Base-by-base conservation (phyloP, 2,113 vertebrate species). In the Pica pica region DNA sequence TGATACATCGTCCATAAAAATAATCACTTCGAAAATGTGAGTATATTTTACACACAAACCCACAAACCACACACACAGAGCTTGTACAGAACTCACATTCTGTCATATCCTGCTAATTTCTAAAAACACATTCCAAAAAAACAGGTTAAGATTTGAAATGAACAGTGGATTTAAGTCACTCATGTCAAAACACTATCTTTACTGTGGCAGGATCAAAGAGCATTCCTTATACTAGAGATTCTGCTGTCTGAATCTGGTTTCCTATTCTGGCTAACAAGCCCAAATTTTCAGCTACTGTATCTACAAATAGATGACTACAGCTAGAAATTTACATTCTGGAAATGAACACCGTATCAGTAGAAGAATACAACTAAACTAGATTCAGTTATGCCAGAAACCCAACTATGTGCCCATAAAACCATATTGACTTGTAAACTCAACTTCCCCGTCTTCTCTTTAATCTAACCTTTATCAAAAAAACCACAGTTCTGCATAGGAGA, bases 271-370 rank as follows among this genome's bases (percentile, higher is more conserved):
- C 63, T 92, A 92, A 64, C 33, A 68, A 92, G 75, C 35, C 67
- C 50, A 86, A 73, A 80, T 80, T 95, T 93, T 89, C 86, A 83
- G n/a, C 71, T 76, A 88, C 49, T 71, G 57, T 76, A 80, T 10
- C 44, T 76, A 65, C 64, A 86, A 59, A 83, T 28, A 79, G 37
- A 88, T n/a, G 75, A 79, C 33, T 83, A 35, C 2, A 7, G 60
- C 83, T 95, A 80, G 63, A 89, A 65, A 91, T 44, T 26, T 61
- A 50, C 50, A 53, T 57, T 86, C 46, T 81, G 55, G 55, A 89
- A 89, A 77, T 21, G 4, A 87, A 67, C 42, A 57, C 23, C 17
- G 1, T 44, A n/a, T 85, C 79, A 90, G 39, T 10, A 87, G 37
- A 49, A 28, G 28, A 49, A 82, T 31, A 70, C 18, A 86, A 86